phyloP scores from a whole-genome alignment of 2,797 vertebrate genomes.

The Sphaeramia orbicularis region DNA sequence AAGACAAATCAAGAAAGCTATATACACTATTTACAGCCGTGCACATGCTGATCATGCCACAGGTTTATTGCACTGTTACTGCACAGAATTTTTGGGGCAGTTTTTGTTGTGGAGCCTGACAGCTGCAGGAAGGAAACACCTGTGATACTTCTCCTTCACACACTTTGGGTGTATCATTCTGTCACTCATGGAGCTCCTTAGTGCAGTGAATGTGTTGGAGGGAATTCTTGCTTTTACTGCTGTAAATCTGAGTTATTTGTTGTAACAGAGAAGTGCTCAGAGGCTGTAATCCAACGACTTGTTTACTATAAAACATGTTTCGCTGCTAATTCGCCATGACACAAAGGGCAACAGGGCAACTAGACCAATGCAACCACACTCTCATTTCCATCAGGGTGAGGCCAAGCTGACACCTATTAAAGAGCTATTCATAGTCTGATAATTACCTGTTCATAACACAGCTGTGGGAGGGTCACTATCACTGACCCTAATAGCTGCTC shows the following conservation, averaged over 20 bases:
- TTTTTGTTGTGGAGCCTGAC: too few species aligned
- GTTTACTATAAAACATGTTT: conserved; percentile 15
- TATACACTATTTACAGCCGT: too few species aligned
- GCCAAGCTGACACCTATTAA: not conserved
- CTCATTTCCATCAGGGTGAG: not conserved
- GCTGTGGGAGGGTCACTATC: not conserved
- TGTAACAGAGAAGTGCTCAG: not conserved
- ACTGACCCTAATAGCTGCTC: not conserved
- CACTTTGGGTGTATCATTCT: too few species aligned
- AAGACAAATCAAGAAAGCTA: too few species aligned
- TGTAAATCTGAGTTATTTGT: not conserved
- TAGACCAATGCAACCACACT: conserved; percentile 14
- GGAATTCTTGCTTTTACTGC: too few species aligned
- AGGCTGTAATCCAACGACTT: not conserved
- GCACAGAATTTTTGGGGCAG: too few species aligned
- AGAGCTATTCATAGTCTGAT: conserved; percentile 3
- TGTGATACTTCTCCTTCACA: too few species aligned
- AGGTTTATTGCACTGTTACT: too few species aligned
- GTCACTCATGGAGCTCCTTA: too few species aligned
- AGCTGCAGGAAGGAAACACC: too few species aligned
- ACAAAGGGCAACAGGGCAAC: conserved; percentile 8
- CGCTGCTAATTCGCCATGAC: conserved; percentile 23
- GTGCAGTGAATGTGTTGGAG: too few species aligned
- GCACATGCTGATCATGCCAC: too few species aligned
- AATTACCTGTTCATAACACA: conserved; percentile 4